Conservation (phyloP, 1,140 invertebrate genomes). For the Eulimnadia texana region DNA sequence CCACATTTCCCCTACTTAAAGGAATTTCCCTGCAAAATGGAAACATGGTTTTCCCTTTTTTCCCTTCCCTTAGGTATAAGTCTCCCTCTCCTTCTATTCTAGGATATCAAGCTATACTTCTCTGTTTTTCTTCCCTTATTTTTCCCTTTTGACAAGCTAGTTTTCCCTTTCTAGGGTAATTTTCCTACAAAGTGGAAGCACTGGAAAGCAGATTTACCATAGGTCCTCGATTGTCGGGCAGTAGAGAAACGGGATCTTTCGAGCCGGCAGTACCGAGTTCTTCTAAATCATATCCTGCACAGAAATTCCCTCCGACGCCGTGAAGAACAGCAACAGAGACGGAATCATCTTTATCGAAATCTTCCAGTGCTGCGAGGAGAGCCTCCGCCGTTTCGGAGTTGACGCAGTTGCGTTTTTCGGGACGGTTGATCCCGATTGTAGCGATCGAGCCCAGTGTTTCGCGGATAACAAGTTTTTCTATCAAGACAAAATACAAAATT, state of each 20-base stretch:
- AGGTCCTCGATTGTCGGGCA: conserved; percentile 21
- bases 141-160: too few relatives aligned
- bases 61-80: too few relatives aligned
- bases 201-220: conserved; percentile 25
- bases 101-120: too few relatives aligned
- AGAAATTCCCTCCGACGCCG: conserved; percentile 79
- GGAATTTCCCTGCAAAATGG: too few relatives aligned
- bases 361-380: conserved; percentile 51
- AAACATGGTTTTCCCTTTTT: too few relatives aligned
- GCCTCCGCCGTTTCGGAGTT: conserved; percentile 47
- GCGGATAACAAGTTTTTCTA: conserved; percentile 30
- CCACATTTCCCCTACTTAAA: too few relatives aligned
- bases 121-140: too few relatives aligned
- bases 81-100: too few relatives aligned
- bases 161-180: too few relatives aligned
- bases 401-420: conserved; percentile 63
- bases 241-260: conserved; percentile 8
- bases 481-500: too few relatives aligned
- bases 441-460: conserved; percentile 46
- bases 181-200: too few relatives aligned
- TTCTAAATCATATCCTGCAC: conserved; percentile 63
- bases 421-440: conserved; percentile 72
- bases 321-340: conserved; percentile 59
- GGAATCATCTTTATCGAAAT: conserved; percentile 59
- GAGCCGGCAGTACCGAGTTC: conserved; percentile 36